Evolutionary conservation across 1,140 invertebrate species (phyloP).

Genomic region (Arctopsyche grandis): DNA sequence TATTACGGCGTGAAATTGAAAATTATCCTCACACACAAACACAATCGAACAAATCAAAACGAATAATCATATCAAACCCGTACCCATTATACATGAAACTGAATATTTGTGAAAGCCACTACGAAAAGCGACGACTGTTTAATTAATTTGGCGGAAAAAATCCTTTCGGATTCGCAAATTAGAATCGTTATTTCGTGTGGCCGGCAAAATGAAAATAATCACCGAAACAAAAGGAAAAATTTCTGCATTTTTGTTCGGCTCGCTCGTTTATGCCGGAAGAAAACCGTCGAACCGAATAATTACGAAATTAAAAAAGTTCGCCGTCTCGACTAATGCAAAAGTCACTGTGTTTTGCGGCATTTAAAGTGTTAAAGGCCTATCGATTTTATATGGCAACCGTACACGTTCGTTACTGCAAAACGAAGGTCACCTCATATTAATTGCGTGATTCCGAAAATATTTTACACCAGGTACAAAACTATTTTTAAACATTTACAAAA

Average conservation of each 20-base stretch:
- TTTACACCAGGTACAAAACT: neutral
- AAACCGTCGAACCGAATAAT: conserved; percentile 35
- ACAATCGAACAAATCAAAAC: neutral
- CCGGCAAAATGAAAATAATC: conserved; percentile 8
- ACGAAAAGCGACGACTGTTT: neutral
- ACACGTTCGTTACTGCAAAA: neutral
- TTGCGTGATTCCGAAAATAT: conserved; percentile 20
- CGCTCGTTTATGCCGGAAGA: neutral
- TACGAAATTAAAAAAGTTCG: conserved; percentile 38
- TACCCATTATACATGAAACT: neutral
- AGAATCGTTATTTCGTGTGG: conserved; percentile 5
- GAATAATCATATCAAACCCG: neutral
- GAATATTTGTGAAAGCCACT: neutral
- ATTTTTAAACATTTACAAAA: conserved; percentile 5
- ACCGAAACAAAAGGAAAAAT: neutral
- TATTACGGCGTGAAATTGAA: conserved; percentile 35
- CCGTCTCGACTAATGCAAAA: neutral
- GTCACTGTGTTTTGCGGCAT: neutral
- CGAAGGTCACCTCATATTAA: conserved; percentile 13
- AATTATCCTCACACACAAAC: conserved; percentile 7
- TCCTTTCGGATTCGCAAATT: neutral
- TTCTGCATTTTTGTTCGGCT: neutral
- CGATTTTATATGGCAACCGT: neutral
- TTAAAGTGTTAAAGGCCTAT: neutral
- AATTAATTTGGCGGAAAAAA: conserved; percentile 2